phyloP scores from a whole-genome alignment of 2,113 vertebrate species.

The Alosa alosa region DNA sequence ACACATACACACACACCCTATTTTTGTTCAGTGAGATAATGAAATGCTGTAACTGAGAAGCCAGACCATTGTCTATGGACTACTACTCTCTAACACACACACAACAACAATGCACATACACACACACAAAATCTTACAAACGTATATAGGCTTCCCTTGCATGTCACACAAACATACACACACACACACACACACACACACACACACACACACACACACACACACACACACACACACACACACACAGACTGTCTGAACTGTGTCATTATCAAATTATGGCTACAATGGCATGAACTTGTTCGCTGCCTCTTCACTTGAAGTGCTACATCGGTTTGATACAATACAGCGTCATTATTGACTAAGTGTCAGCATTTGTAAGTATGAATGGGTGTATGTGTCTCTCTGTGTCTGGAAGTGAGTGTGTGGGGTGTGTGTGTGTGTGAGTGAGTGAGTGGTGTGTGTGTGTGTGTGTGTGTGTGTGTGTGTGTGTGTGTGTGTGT shows the following conservation, averaged over 20 bases:
- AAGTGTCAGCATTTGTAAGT: not conserved
- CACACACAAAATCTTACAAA: not conserved
- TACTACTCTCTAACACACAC: not conserved
- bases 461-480: too few species aligned
- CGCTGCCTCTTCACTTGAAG: not conserved
- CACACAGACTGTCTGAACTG: not conserved
- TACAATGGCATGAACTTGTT: not conserved
- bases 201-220: not conserved
- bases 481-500: too few species aligned
- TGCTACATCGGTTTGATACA: not conserved
- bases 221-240: not conserved
- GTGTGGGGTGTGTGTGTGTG: not conserved
- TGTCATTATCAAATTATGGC: constrained; percentile 2
- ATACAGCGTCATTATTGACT: not conserved
- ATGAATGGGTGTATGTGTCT: not conserved
- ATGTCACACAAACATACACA: not conserved
- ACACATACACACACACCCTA: constrained; percentile 16
- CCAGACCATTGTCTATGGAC: constrained; percentile 17
- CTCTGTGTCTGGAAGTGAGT: not conserved
- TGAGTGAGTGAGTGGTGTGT: not conserved
- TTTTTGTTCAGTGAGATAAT: not conserved
- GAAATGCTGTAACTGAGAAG: constrained; percentile 12
- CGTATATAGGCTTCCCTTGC: not conserved
- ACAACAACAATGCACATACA: not conserved
- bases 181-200: not conserved